These are phyloP conservation scores for Knipowitschia caucasica DNA, from an alignment of 2,797 vertebrate genomes.

Conservation along the genomic window DNA sequence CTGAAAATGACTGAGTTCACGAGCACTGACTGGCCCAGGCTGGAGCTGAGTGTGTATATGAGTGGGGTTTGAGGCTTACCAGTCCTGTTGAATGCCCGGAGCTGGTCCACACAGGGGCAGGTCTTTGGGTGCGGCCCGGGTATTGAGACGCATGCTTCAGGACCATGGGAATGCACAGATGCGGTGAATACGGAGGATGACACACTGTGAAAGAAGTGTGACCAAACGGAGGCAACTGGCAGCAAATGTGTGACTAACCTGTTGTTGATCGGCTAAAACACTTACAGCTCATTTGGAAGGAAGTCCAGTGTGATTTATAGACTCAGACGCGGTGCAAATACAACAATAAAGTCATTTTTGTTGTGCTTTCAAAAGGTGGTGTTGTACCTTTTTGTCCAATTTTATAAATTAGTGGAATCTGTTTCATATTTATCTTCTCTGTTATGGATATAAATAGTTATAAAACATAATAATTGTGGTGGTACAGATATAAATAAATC, in stretches of 20 bases:
- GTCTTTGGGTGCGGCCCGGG: slow-evolving; percentile 66
- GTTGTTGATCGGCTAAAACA: slow-evolving; percentile 6
- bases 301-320: neutral
- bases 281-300: slow-evolving; percentile 19
- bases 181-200: slow-evolving; percentile 42
- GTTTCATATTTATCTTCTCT: no score
- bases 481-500: no score
- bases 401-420: no score
- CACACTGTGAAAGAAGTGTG: slow-evolving; percentile 37
- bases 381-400: no score
- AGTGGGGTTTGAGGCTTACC: slow-evolving; percentile 55
- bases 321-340: neutral
- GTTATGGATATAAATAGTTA: no score
- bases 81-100: slow-evolving; percentile 42
- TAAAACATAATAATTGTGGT: no score
- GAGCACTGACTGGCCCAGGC: slow-evolving; percentile 49
- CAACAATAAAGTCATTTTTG: neutral
- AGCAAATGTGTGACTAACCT: slow-evolving; percentile 34
- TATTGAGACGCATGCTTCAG: slow-evolving; percentile 44
- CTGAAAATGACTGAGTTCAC: slow-evolving; percentile 75
- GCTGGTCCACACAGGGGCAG: slow-evolving; percentile 59
- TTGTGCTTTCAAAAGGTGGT: neutral
- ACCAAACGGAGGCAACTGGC: slow-evolving; percentile 33
- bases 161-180: slow-evolving; percentile 58
- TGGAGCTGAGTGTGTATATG: slow-evolving; percentile 19